phyloP scores from a whole-genome alignment of 2,113 vertebrate species.

The Campylomormyrus numenius region DNA sequence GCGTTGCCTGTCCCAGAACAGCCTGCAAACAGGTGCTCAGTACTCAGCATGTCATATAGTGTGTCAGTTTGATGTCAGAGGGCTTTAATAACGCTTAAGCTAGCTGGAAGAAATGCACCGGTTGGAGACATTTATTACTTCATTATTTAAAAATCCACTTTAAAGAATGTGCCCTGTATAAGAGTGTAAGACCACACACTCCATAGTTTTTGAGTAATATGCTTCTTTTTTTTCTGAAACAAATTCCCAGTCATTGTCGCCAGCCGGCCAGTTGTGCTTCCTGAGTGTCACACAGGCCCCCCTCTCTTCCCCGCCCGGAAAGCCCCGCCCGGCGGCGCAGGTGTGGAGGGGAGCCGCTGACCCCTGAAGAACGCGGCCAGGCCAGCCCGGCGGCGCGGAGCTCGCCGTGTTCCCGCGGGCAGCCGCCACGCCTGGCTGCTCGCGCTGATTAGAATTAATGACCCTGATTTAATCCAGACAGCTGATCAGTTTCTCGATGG shows the following conservation, averaged over 20 bases:
- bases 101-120: background rate
- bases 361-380: background rate
- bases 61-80: background rate
- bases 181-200: background rate
- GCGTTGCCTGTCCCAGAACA: background rate
- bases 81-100: background rate
- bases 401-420: conserved; percentile 24
- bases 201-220: background rate
- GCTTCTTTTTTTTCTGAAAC: background rate
- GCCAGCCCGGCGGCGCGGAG: background rate
- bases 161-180: background rate
- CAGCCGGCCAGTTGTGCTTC: background rate
- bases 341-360: background rate
- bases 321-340: background rate
- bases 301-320: background rate
- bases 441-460: conserved; percentile 58
- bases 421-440: conserved; percentile 50
- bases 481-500: conserved; percentile 32
- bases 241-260: background rate
- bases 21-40: background rate
- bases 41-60: background rate
- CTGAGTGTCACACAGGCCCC: background rate
- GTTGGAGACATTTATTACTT: background rate
- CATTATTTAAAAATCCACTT: background rate
- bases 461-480: conserved; percentile 50